Evolutionary conservation across 2,888 invertebrate species (phyloP), one percentile per base, ranked within the genome.

Genomic region (Phragmatobia fuliginosa): DNA sequence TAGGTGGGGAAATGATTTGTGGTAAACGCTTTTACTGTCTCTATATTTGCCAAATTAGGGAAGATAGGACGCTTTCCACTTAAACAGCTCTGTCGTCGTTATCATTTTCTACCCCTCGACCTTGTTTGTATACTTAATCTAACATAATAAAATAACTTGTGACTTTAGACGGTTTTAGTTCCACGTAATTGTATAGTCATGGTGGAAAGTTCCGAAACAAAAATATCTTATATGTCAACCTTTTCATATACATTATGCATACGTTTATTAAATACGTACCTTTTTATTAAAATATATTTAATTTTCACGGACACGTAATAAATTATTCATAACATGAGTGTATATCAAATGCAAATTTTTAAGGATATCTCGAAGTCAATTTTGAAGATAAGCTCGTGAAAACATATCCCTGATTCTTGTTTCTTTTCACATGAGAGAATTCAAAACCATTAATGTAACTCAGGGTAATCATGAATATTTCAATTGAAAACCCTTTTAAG

Each of bases 371-470:
- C 75, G 72, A 82, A 81, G 78, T 77, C 77, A 79, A 87, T 87
- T 87, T 87, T 84, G 80, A 81, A 86, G 83, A 86, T 83, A 85
- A 84, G 81, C 83, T 82, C 83, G 71, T 81, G 81, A 86, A 85
- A 83, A 85, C 82, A 85, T 78, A 85, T 81, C 75, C 77, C 76
- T 76, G 77, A 77, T 86, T 83, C 83, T n/a, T 82, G 81, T 87
- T 88, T 87, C 85, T 89, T 88, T 88, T 87, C 85, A 90, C 89
- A 86, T 87, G 86, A 83, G 90, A 87, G 89, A 88, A 89, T 91
- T 90, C 88, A 89, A 89, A 92, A 88, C 87, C 90, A 89, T 91
- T 91, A 91, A 91, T 89, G 89, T 87, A 86, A 89, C 90, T 88
- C 88, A 73, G 88, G 87, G 85, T 87, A 87, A 87, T 89, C 89